Percentiles rank a stretch among this genome's conserved stretches.
Evolutionary conservation across 2,113 vertebrate species (phyloP).

Genomic region (Perca schrenkii): DNA sequence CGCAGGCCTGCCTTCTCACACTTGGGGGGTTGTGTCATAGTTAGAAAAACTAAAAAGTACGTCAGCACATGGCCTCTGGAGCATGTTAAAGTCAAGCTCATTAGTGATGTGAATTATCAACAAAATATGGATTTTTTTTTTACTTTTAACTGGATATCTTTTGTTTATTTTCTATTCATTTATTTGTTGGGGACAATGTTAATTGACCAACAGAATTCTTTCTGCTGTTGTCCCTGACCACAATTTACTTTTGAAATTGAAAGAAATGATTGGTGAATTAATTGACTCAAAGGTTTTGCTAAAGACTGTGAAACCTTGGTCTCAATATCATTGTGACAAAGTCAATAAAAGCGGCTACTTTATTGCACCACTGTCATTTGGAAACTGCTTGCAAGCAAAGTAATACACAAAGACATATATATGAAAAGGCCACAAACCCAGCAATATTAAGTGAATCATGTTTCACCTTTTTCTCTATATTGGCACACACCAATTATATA

Average conservation of each 20-base stretch:
- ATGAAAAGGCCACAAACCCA: not conserved
- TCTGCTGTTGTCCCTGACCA: not conserved
- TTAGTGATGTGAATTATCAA: not conserved
- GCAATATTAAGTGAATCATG: not conserved
- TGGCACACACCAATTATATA: not conserved
- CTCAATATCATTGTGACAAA: not conserved
- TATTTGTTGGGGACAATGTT: not conserved
- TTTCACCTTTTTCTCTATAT: not conserved
- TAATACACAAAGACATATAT: not conserved
- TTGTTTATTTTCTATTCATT: not conserved
- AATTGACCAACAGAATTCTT: not conserved
- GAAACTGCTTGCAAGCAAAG: not conserved
- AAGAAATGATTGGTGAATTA: not conserved
- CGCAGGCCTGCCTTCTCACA: not conserved
- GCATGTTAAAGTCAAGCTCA: not conserved
- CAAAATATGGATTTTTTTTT: not conserved
- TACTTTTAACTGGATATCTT: not conserved
- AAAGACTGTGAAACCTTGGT: not conserved
- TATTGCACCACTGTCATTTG: not conserved
- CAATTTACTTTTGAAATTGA: not conserved
- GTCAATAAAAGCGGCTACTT: not conserved
- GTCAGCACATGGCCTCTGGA: not conserved
- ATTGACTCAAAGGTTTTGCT: not conserved
- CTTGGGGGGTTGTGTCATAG: not conserved
- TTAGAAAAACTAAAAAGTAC: not conserved